Percentiles rank a stretch among this genome's conserved stretches.
Conservation (phyloP, 2,888 invertebrate genomes). For the Calliscelio sp. region DNA sequence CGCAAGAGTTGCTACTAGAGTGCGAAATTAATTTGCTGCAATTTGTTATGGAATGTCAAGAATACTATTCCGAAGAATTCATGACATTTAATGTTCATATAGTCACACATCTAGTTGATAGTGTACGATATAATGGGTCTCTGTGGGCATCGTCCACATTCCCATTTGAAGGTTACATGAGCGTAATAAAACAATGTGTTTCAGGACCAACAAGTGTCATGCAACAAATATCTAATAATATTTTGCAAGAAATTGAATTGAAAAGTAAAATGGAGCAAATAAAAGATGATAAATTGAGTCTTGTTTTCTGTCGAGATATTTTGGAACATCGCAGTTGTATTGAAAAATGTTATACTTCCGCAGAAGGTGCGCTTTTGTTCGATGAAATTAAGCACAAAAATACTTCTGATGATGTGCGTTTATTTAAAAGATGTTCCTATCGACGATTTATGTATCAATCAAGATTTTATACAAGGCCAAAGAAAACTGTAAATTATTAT, state of each 20-base stretch:
- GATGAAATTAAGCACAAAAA: slow-evolving; percentile 23
- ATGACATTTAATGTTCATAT: slow-evolving; percentile 73
- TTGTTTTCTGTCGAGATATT: slow-evolving; percentile 27
- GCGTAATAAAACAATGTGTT: slow-evolving; percentile 49
- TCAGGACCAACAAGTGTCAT: slow-evolving; percentile 52
- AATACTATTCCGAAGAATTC: slow-evolving; percentile 45
- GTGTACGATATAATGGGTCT: slow-evolving; percentile 40
- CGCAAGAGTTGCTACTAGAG: slow-evolving; percentile 47
- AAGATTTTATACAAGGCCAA: slow-evolving; percentile 27
- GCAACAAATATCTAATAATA: slow-evolving; percentile 55
- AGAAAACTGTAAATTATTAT: slow-evolving; percentile 45
- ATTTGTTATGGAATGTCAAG: slow-evolving; percentile 66
- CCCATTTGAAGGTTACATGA: slow-evolving; percentile 50
- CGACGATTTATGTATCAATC: slow-evolving; percentile 25
- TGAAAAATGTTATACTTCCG: slow-evolving; percentile 14
- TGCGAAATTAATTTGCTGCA: slow-evolving; percentile 62
- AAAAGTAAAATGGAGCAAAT: slow-evolving; percentile 10
- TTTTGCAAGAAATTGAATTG: slow-evolving; percentile 47
- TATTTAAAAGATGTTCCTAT: slow-evolving; percentile 39
- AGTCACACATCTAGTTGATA: slow-evolving; percentile 56
- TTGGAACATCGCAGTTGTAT: background rate
- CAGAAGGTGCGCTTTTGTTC: slow-evolving; percentile 25
- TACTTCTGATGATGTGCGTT: background rate
- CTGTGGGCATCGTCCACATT: slow-evolving; percentile 47
- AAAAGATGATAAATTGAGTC: slow-evolving; percentile 1